Evolutionary conservation across 2,797 vertebrate genomes (phyloP), one percentile per base, ranked within the genome.

Genomic region (Carcharodon carcharias): DNA sequence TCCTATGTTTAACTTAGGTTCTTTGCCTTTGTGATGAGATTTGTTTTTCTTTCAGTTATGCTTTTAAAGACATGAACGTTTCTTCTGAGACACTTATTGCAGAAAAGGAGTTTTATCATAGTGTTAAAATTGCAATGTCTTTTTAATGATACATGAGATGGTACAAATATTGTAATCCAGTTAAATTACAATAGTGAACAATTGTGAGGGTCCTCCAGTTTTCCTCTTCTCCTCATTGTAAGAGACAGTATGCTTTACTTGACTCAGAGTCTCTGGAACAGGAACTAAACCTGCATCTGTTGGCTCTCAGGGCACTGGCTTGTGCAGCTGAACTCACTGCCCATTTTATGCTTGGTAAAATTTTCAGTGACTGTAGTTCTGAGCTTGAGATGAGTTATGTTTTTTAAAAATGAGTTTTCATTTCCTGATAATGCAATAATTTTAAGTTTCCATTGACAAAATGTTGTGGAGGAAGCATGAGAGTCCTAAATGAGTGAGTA

Each of bases 31-130:
- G 50, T 35, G 4, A 67, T 95, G 56, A 80, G 3, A 12, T 9
- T 82, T 85, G 21, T 50, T 63, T 8, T 23, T 50, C 56, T 93
- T 65, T 16, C 1, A 56, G 31, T 54, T 73, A 3, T 61, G 73
- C n/a, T 96, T 35, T 96, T 3, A 71, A 67, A 4, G 96, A 73
- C 92, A 65, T 96, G 96, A 97, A 96, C 50, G 63, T 9, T n/a
- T 69, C 95, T 23, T 23, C 23, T 92, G 31, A 92, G 56, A 92
- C 4, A 82, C 16, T 82, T 88, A 28, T 28, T 61, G 31, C 28
- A 69, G 31, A 18, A 95, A 54, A 28, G 45, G 56, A 28, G 11
- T 28, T 54, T 88, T 91, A 58, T 35, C 31, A n/a, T 2, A 58
- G 56, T 89, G 87, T 92, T 63, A 58, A 63, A 63, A 63, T 58